Conservation (phyloP, 2,888 invertebrate genomes). For the Himalopsyche japonica region DNA sequence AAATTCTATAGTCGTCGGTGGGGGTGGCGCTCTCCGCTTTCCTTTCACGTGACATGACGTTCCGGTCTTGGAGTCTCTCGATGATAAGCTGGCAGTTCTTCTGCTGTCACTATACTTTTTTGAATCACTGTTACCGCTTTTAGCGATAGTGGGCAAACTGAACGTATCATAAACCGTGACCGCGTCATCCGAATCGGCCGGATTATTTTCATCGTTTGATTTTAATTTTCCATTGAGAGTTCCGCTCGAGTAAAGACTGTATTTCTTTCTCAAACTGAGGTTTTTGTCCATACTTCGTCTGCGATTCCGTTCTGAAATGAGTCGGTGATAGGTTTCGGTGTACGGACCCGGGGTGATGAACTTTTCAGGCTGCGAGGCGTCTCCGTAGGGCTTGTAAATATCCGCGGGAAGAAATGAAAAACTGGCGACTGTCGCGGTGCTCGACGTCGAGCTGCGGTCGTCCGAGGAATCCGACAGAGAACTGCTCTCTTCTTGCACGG, state of each 20-base stretch:
- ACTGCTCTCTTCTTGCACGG: conserved; percentile 41
- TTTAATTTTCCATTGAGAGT: conserved; percentile 28
- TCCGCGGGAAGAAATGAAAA: conserved; percentile 69
- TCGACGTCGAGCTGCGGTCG: conserved; percentile 63
- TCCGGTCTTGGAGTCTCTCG: conserved; percentile 62
- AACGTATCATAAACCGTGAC: conserved; percentile 50
- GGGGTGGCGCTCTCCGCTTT: conserved; percentile 73
- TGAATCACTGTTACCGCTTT: conserved; percentile 36
- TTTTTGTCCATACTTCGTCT: conserved; percentile 63
- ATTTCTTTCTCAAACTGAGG: conserved; percentile 67
- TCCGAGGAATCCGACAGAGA: conserved; percentile 45
- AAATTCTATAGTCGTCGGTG: conserved; percentile 54
- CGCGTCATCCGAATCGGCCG: conserved; percentile 20
- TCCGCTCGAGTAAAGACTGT: conserved; percentile 58
- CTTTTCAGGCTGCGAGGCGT: conserved; percentile 49
- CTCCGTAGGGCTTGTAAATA: conserved; percentile 52
- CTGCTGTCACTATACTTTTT: conserved; percentile 53
- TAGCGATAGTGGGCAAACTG: conserved; percentile 49
- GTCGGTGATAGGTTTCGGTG: conserved; percentile 66
- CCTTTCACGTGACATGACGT: conserved; percentile 71
- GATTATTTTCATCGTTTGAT: not conserved
- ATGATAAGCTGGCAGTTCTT: conserved; percentile 66
- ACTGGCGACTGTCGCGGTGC: conserved; percentile 72
- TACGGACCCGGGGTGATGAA: conserved; percentile 61
- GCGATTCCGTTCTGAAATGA: conserved; percentile 63